phyloP scores from a whole-genome alignment of 1,140 invertebrate genomes.

The Rhopalosiphum padi region DNA sequence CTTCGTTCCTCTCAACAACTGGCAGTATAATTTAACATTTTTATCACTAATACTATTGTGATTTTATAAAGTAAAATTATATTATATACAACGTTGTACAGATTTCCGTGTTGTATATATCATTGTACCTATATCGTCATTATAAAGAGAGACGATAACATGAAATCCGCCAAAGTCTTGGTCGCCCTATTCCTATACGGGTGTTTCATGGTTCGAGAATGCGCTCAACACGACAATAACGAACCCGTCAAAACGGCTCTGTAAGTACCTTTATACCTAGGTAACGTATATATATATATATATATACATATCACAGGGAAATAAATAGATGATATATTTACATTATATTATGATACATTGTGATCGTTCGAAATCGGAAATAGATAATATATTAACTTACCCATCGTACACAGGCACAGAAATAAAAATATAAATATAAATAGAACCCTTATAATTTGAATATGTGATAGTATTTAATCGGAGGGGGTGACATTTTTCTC shows the following conservation, averaged over 20 bases:
- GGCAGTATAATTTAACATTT: not conserved
- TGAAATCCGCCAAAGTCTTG: constrained; percentile 23
- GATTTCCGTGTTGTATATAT: not conserved
- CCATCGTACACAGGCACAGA: no score
- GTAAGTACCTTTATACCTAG: constrained; percentile 15
- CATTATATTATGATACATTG: no score
- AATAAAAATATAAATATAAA: no score
- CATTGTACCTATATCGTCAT: not conserved
- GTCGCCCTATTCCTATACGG: not conserved
- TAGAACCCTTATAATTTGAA: no score
- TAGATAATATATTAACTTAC: no score
- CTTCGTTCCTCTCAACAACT: not conserved
- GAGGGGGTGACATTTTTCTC: no score
- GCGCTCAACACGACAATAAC: constrained; percentile 12
- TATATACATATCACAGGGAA: not conserved
- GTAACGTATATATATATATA: not conserved
- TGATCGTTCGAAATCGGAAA: no score
- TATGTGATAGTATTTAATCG: not conserved
- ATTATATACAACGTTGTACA: not conserved
- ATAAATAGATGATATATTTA: not conserved
- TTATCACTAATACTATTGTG: not conserved
- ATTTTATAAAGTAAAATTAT: not conserved
- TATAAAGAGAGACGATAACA: not conserved
- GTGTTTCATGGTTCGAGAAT: not conserved
- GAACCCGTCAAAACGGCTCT: constrained; percentile 39